phyloP scores from a whole-genome alignment of 2,113 vertebrate genomes.

The Hepsetus odoe region DNA sequence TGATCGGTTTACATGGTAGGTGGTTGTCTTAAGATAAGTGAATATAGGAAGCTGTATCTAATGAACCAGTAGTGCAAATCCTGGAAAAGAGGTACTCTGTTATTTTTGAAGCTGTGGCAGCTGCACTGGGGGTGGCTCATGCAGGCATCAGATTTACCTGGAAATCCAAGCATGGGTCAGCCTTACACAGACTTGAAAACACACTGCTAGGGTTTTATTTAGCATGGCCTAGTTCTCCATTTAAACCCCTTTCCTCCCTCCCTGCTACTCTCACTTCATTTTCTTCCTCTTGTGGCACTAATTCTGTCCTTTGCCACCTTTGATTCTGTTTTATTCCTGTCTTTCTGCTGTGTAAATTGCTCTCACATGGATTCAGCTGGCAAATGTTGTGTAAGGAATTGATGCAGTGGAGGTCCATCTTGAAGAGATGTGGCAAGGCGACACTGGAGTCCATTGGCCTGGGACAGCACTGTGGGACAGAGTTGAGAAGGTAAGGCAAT shows the following conservation, averaged over 20 bases:
- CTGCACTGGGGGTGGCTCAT: no score
- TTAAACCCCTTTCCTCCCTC: constrained; percentile 16
- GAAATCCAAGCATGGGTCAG: neutral
- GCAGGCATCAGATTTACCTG: neutral
- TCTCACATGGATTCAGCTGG: constrained; percentile 5
- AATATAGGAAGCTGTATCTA: no score
- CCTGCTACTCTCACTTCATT: neutral
- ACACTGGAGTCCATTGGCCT: neutral
- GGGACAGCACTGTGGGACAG: neutral
- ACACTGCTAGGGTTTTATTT: constrained; percentile 28
- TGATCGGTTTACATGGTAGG: no score
- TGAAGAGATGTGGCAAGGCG: neutral
- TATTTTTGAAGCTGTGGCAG: no score
- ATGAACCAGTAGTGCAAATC: no score
- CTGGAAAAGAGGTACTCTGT: no score
- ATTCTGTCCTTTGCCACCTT: constrained; percentile 20
- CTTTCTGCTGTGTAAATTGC: constrained; percentile 5
- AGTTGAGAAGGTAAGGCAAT: neutral
- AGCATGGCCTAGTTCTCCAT: constrained; percentile 19
- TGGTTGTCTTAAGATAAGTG: no score
- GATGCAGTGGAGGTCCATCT: neutral
- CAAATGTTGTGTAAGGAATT: constrained; percentile 21
- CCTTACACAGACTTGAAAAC: neutral
- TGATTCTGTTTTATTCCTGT: constrained; percentile 28
- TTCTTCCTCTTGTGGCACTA: constrained; percentile 7